phyloP scores from a whole-genome alignment of 1,140 invertebrate species.

The Drosophila tani region DNA sequence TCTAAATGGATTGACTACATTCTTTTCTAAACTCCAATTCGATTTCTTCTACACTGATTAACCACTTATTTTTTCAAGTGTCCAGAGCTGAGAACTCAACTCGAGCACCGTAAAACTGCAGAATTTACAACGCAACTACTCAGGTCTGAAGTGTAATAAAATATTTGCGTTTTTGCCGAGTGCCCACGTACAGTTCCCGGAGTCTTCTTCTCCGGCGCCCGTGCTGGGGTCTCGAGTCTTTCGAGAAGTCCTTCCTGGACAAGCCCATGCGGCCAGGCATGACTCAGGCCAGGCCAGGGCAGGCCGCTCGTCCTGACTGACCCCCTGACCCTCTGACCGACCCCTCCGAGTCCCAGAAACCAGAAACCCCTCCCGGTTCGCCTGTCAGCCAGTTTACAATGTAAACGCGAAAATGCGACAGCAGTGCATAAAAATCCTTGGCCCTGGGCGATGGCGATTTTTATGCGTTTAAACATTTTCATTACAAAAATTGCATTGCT shows the following conservation, averaged over 20 bases:
- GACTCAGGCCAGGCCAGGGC: constrained; percentile 62
- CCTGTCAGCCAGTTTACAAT: constrained; percentile 82
- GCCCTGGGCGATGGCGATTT: constrained; percentile 69
- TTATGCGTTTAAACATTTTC: constrained; percentile 83
- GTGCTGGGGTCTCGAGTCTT: constrained; percentile 30
- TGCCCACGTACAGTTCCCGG: constrained; percentile 51
- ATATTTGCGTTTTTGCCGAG: constrained; percentile 80
- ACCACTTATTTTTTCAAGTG: neutral
- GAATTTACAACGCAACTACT: constrained; percentile 84
- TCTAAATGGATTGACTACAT: neutral
- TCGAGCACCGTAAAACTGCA: constrained; percentile 79
- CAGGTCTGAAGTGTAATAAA: constrained; percentile 84
- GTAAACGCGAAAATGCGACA: constrained; percentile 82
- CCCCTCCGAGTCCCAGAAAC: too few relatives aligned
- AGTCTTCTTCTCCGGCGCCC: constrained; percentile 16
- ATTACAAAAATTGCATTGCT: constrained; percentile 82
- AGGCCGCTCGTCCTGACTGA: neutral
- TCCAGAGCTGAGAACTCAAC: constrained; percentile 55
- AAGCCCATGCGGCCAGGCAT: constrained; percentile 64
- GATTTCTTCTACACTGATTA: neutral
- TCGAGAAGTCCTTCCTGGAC: constrained; percentile 47
- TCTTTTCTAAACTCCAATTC: too few relatives aligned
- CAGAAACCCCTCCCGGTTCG: constrained; percentile 1
- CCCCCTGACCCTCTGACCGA: neutral
- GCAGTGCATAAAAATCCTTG: constrained; percentile 81